Evolutionary conservation across 2,797 vertebrate genomes (phyloP).

Genomic region (Enoplosus armatus): DNA sequence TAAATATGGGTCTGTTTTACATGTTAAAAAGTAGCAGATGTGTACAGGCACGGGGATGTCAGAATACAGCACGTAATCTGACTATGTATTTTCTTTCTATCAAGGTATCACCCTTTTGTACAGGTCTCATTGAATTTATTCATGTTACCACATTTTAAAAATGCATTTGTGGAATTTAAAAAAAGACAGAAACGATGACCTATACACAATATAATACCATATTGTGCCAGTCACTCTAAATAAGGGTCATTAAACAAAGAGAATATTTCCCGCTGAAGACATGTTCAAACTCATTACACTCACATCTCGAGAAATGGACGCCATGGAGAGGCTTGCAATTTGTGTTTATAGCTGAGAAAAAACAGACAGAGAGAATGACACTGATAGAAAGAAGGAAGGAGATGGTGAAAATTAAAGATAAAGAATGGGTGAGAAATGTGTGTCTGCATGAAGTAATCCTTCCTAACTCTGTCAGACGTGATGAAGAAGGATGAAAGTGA

Average conservation of each 20-base stretch:
- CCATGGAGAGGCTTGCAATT: constrained; percentile 21
- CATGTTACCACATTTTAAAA: background rate
- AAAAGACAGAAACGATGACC: background rate
- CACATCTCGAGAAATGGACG: constrained; percentile 46
- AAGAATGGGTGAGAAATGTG: constrained; percentile 16
- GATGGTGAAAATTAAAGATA: constrained; percentile 13
- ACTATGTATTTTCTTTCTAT: background rate
- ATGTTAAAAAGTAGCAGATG: constrained; percentile 5
- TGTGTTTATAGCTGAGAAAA: constrained; percentile 33
- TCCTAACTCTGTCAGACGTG: constrained; percentile 14
- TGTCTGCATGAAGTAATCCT: background rate
- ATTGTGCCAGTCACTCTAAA: constrained; percentile 38
- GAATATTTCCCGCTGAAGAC: constrained; percentile 48
- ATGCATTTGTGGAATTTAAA: background rate
- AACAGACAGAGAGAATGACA: constrained; percentile 9
- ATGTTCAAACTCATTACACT: constrained; percentile 60
- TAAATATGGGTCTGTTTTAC: background rate
- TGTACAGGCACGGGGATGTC: background rate
- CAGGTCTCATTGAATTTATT: background rate
- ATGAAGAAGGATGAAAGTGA: constrained; percentile 30
- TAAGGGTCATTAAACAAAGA: constrained; percentile 58
- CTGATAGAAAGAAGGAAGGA: constrained; percentile 13
- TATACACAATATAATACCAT: background rate
- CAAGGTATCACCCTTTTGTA: background rate
- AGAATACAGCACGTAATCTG: background rate